A percentile compares a stretch with the other conserved stretches of the same genome.
Evolutionary conservation across 1,140 invertebrate genomes (phyloP).

Genomic region (Chlorops oryzae): DNA sequence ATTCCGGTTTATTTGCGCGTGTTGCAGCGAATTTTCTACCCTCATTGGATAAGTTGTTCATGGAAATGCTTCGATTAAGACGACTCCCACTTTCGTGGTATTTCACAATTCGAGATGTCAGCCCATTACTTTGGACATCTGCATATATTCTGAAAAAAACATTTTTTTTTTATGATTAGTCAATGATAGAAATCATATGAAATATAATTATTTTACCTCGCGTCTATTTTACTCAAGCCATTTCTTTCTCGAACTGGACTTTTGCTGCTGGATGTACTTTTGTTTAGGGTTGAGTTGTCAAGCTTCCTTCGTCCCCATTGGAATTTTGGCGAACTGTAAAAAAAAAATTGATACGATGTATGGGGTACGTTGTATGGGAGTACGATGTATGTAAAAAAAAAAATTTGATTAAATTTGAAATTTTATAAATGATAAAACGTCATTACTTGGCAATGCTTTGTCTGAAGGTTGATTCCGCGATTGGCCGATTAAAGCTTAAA

Average conservation of each 20-base stretch:
- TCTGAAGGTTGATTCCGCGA: conserved; percentile 38
- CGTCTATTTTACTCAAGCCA: conserved; percentile 38
- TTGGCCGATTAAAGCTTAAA: conserved; percentile 32
- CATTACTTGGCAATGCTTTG: neutral
- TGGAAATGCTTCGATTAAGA: conserved; percentile 36
- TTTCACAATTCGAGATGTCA: conserved; percentile 45
- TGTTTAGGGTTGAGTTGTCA: neutral
- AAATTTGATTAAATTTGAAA: neutral
- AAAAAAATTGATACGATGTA: conserved; percentile 19
- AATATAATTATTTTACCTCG: conserved; percentile 21
- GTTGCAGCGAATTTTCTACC: conserved; percentile 38
- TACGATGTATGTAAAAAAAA: neutral
- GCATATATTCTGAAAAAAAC: conserved; percentile 33
- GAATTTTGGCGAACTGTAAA: neutral
- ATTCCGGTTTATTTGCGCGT: conserved; percentile 33
- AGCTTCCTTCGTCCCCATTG: conserved; percentile 3
- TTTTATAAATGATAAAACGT: neutral
- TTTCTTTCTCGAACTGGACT: conserved; percentile 21
- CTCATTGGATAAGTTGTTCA: conserved; percentile 38
- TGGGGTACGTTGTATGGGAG: conserved; percentile 9
- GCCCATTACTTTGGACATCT: conserved; percentile 49
- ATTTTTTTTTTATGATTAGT: neutral
- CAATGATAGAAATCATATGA: neutral
- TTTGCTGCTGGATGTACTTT: neutral
- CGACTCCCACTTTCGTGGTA: conserved; percentile 41